These are phyloP conservation scores for Euwallacea similis DNA, from an alignment of 1,140 invertebrate species.

Conservation along the genomic window DNA sequence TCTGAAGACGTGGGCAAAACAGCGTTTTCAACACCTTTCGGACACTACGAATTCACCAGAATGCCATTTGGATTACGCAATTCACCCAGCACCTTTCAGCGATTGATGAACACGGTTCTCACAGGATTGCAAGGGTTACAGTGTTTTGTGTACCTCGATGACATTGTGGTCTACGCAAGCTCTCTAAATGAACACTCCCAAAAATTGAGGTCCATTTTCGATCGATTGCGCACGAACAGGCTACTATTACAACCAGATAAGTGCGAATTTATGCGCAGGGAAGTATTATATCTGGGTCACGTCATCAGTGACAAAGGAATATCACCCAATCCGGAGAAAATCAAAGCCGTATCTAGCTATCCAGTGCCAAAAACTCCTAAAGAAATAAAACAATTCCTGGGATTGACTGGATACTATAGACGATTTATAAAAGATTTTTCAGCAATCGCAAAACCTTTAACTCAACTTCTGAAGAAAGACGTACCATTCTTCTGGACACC, in stretches of 20 bases:
- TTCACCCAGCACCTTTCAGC: slow-evolving; percentile 50
- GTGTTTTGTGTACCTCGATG: slow-evolving; percentile 53
- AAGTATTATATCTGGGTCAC: slow-evolving; percentile 50
- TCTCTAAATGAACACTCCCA: slow-evolving; percentile 44
- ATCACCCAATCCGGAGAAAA: slow-evolving; percentile 53
- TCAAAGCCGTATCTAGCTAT: slow-evolving; percentile 50
- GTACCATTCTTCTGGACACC: slow-evolving; percentile 16
- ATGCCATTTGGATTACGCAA: slow-evolving; percentile 53
- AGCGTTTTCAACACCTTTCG: slow-evolving; percentile 52
- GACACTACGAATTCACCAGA: slow-evolving; percentile 47
- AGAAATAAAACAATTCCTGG: slow-evolving; percentile 54
- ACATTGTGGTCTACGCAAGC: slow-evolving; percentile 51
- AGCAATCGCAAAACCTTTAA: slow-evolving; percentile 36
- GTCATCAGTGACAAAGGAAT: slow-evolving; percentile 52
- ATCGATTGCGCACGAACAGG: slow-evolving; percentile 23
- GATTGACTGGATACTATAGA: slow-evolving; percentile 47
- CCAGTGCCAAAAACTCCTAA: slow-evolving; percentile 47
- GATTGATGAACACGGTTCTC: slow-evolving; percentile 50
- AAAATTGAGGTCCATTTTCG: slow-evolving; percentile 32
- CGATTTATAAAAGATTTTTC: slow-evolving; percentile 39
- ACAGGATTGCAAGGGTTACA: slow-evolving; percentile 46
- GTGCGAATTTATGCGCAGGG: slow-evolving; percentile 51
- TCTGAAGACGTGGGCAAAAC: slow-evolving; percentile 54
- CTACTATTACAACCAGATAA: slow-evolving; percentile 47
- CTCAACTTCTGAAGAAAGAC: slow-evolving; percentile 36